A percentile compares a stretch with the other conserved stretches of the same genome.
Evolutionary conservation across 1,140 invertebrate species (phyloP).

Genomic region (Cyrtorhinus lividipennis): DNA sequence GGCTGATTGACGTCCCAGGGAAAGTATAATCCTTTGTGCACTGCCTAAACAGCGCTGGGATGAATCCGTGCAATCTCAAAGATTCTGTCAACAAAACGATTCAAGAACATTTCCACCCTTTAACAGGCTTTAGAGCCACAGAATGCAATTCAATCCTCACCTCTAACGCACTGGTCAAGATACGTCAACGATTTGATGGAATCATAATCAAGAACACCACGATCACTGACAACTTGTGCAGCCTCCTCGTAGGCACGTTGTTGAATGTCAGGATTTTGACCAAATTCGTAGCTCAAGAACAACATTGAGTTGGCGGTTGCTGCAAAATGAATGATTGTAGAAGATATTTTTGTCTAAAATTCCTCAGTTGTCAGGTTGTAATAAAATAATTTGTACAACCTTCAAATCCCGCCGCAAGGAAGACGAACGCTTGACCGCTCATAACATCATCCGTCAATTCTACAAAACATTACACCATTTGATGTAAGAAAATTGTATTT

Average conservation of each 20-base stretch:
- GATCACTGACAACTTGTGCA: slow-evolving; percentile 21
- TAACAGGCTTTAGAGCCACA: not conserved
- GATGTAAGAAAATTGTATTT: too few relatives aligned
- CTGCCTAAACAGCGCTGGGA: slow-evolving; percentile 31
- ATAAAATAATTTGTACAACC: too few relatives aligned
- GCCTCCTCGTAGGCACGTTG: slow-evolving; percentile 41
- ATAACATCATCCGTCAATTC: slow-evolving; percentile 27
- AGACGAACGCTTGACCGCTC: slow-evolving; percentile 26
- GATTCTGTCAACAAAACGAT: slow-evolving; percentile 43
- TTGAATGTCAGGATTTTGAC: slow-evolving; percentile 38
- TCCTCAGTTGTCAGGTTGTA: too few relatives aligned
- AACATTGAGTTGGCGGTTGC: slow-evolving; percentile 37
- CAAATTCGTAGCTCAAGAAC: slow-evolving; percentile 33
- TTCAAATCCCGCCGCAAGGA: slow-evolving; percentile 40
- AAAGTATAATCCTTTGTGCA: slow-evolving; percentile 35
- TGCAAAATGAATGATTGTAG: not conserved
- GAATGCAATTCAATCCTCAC: slow-evolving; percentile 18
- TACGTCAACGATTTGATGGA: slow-evolving; percentile 23
- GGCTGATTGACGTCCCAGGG: slow-evolving; percentile 35
- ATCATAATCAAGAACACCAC: slow-evolving; percentile 29
- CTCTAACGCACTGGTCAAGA: slow-evolving; percentile 35
- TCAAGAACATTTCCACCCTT: not conserved
- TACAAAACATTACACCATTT: slow-evolving; percentile 19
- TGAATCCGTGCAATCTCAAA: slow-evolving; percentile 36
- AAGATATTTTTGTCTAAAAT: too few relatives aligned